Evolutionary conservation across 2,888 invertebrate genomes (phyloP).

Genomic region (Hypercompe scribonia): DNA sequence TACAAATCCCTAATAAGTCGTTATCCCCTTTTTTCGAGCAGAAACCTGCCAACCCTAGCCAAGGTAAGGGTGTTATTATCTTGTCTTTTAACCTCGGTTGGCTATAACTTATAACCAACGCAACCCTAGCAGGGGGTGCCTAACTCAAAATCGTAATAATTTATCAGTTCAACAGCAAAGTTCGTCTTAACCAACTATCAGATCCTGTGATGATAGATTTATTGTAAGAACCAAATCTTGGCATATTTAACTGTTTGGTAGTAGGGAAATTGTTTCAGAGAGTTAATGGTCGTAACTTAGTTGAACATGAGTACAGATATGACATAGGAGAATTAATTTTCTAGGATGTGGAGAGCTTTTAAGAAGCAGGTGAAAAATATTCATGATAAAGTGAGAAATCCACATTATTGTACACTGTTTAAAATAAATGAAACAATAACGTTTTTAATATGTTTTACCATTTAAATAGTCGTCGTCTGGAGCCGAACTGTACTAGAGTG

Average conservation of each 20-base stretch:
- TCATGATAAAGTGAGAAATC: too few species aligned
- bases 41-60: conserved; percentile 43
- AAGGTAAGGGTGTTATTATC: conserved; percentile 50
- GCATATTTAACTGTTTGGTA: background rate
- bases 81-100: conserved; percentile 57
- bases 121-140: conserved; percentile 45
- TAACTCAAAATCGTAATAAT: conserved; percentile 56
- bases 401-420: too few species aligned
- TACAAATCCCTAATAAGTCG: conserved; percentile 19
- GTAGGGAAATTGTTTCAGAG: background rate
- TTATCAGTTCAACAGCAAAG: conserved; percentile 43
- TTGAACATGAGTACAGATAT: background rate
- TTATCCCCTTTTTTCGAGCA: conserved; percentile 39
- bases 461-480: too few species aligned
- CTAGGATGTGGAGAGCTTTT: too few species aligned
- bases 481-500: too few species aligned
- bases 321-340: too few species aligned
- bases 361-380: too few species aligned
- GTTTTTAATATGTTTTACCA: too few species aligned
- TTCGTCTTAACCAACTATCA: conserved; percentile 39
- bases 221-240: conserved; percentile 21
- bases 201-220: conserved; percentile 41
- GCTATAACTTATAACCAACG: conserved; percentile 52
- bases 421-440: too few species aligned
- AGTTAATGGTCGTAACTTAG: background rate